Evolutionary conservation across 2,888 invertebrate species (phyloP), one percentile per base, ranked within the genome.

Genomic region (Chymomyza amoena): DNA sequence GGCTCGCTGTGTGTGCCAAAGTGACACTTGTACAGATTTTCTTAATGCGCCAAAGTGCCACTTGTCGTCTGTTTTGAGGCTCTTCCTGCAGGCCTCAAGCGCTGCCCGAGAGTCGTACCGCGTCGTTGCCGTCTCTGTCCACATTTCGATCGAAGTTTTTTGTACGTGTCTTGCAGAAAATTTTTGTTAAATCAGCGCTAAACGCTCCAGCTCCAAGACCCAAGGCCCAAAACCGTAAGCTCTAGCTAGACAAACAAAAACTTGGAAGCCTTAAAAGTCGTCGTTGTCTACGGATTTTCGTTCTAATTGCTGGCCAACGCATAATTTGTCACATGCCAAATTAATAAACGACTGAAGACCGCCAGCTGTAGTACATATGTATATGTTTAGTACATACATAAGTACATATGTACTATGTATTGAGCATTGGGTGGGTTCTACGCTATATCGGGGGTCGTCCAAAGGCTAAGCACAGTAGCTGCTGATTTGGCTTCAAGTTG

Each of bases 1-100:
- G 25, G 50, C 16, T 64, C 61, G 61, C 61, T 72, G 69, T 77
- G 68, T 76, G 76, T 80, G 86, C 88, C 82, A 86, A 88, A 86
- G 80, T 88, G 85, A 86, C 85, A 86, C 86, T 86, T 84, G 88
- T 86, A 80, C 81, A 87, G 86, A 84, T 84, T 86, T 83, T 86
- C 79, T 86, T 86, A 88, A 86, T 86, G 85, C 85, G 87, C 87
- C 77, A 86, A 86, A 88, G 88, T 84, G 86, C 88, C 84, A 86
- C 85, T 86, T 86, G 85, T 87, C 86, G 87, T 87, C 84, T 85
- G 86, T 25, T 25, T 83, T 87, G 82, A 84, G 61, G 84, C 86
- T 73, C 72, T 69, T 77, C 39, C 18, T 32, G 25, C 25, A 25
- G 25, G 25, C 25, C 25, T 25, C 25, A 25, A 25, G 25, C 25